Evolutionary conservation across 2,797 vertebrate genomes (phyloP).

Genomic region (Falco peregrinus): DNA sequence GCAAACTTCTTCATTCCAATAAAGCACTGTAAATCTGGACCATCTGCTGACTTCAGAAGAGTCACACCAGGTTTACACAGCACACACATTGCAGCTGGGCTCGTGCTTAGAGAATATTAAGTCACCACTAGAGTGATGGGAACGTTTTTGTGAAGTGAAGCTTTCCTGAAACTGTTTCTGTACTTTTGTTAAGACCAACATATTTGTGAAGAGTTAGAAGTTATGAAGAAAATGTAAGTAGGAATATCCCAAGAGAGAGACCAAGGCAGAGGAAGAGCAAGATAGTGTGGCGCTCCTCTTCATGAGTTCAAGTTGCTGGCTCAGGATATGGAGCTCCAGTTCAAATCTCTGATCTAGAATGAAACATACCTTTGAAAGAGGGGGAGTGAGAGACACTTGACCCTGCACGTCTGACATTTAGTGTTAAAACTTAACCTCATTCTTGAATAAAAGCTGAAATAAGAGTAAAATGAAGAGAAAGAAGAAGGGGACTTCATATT

Average conservation of each 20-base stretch:
- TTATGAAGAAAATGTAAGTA: neutral
- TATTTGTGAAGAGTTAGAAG: neutral
- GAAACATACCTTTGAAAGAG: neutral
- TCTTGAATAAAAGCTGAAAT: neutral
- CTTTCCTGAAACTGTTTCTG: neutral
- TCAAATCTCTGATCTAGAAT: neutral
- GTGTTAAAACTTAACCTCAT: neutral
- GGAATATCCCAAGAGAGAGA: neutral
- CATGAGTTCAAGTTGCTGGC: neutral
- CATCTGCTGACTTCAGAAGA: conserved; percentile 59
- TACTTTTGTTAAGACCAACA: neutral
- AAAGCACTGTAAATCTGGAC: conserved; percentile 16
- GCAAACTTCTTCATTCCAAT: conserved; percentile 23
- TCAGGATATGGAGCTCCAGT: neutral
- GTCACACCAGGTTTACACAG: conserved; percentile 29
- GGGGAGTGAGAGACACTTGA: neutral
- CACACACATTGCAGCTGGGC: neutral
- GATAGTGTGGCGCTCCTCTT: neutral
- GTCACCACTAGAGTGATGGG: neutral
- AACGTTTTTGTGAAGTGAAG: neutral
- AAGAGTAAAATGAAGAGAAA: neutral
- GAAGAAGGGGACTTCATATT: neutral
- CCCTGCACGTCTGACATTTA: neutral
- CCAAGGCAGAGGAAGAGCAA: neutral
- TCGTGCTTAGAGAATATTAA: neutral